Evolutionary conservation across 2,113 vertebrate species (phyloP), one percentile per base, ranked within the genome.

Genomic region (Percopsis transmontana): DNA sequence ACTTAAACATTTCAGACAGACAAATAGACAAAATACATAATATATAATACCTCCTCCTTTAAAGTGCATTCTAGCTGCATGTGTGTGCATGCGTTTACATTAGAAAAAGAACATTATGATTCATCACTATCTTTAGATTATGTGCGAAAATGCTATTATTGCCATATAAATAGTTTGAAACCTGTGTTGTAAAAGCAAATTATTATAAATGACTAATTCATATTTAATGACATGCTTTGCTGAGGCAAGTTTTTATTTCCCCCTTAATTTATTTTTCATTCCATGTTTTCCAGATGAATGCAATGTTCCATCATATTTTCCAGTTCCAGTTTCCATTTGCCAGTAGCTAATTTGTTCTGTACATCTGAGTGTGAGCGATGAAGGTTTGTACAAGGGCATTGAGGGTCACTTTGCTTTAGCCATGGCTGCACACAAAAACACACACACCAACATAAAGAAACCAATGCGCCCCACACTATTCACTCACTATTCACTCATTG

Each of bases 121-220:
- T 47, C 53, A 41, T 57, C n/a, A 44, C 18, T 2, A 27, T 44
- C 1, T 18, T 59, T 38, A 7, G 13, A 39, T 33, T 27, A 54
- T 15, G 24, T 61, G 23, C 12, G 60, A 15, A 64, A 44, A 50
- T 39, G 5, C 10, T n/a, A n/a, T n/a, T n/a, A n/a, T n/a, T n/a
- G n/a, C n/a, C n/a, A n/a, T n/a, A n/a, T n/a, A n/a, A n/a, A 8
- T 3, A 15, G 64, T 45, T 52, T 12, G 0, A 0, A 40, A 61
- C 20, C 38, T 33, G 40, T 62, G 15, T 68, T 72, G 63, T 14
- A 62, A 47, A 16, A 27, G 21, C 39, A 23, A 62, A 38, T 71
- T 61, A 2, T 63, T 66, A 71, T 64, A 69, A 62, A 74, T 67
- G 21, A 67, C 52, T 54, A 52, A 64, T 80, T 80, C 62, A 67